These are phyloP conservation scores for Brachyptera putata DNA, from an alignment of 2,888 invertebrate species.

Conservation along the genomic window DNA sequence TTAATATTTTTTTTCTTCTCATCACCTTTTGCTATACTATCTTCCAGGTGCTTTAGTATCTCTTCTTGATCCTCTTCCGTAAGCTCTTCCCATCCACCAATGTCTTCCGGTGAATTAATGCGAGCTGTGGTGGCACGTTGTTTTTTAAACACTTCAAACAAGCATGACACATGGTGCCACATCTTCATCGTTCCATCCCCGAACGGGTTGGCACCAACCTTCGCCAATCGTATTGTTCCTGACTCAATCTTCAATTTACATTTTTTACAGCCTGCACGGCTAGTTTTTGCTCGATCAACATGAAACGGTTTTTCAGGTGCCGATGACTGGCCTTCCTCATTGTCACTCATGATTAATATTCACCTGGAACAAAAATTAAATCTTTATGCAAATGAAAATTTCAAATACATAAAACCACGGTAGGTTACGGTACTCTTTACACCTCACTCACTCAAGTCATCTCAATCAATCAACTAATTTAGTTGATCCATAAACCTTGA, in stretches of 20 bases:
- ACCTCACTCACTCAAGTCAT: no score
- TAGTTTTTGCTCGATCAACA: conserved; percentile 75
- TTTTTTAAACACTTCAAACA: conserved; percentile 72
- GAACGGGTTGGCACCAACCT: conserved; percentile 73
- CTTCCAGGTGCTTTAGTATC: conserved; percentile 46
- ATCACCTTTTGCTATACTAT: conserved; percentile 47
- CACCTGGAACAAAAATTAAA: no score
- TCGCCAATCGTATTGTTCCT: conserved; percentile 70
- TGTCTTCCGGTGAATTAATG: conserved; percentile 69
- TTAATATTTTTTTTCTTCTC: no score
- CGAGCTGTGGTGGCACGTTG: conserved; percentile 78
- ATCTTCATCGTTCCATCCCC: conserved; percentile 71
- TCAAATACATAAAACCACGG: no score
- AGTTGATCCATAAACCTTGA: no score
- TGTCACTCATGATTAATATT: background rate
- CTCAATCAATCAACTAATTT: no score
- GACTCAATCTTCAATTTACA: conserved; percentile 75
- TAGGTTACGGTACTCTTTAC: no score
- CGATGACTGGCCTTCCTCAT: background rate
- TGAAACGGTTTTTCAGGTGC: conserved; percentile 54
- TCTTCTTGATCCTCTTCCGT: conserved; percentile 61
- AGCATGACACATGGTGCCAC: conserved; percentile 76
- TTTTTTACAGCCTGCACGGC: conserved; percentile 78
- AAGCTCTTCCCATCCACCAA: conserved; percentile 70
- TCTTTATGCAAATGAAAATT: no score